Evolutionary conservation across 2,113 vertebrate genomes (phyloP), one percentile per base, ranked within the genome.

Genomic region (Phalacrocorax brasilianus): DNA sequence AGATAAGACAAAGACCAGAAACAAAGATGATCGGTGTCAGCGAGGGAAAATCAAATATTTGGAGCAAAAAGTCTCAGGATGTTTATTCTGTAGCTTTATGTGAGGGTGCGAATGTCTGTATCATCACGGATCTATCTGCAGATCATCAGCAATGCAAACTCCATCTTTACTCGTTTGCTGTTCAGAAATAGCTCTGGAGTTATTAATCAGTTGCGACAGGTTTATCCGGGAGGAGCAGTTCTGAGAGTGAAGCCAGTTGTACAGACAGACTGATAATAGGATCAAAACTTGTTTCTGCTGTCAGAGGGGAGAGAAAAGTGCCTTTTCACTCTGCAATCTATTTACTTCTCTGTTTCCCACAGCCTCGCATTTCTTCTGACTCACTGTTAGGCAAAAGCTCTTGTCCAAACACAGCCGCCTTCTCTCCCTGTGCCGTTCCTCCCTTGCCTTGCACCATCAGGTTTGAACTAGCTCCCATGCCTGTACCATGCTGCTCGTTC

Each of bases 1-100:
- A 55, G 40, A 44, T 5, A 22, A 71, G 93, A 97, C 67, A 88
- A 95, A 95, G 80, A 47, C 67, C 88, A 91, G 95, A 87, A 62
- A 70, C 55, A 67, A 52, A 81, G 76, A 81, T 82, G 50, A 76
- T 87, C 53, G 23, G 24, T 73, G 73, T 88, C 58, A 59, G 62
- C 50, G 70, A 94, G 66, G 67, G 71, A 70, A 85, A 85, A 94
- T 88, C 22, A 97, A 96, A 95, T 93, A 97, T 95, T 97, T 91
- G 58, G 71, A 95, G 83, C 35, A 59, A 84, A 92, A 94, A 49
- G 50, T 27, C 77, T 65, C 93, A 70, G 95, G 93, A 95, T 96
- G 94, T 96, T 97, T 96, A 95, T 76, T 74, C 74, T 96, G 3
- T 49, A 90, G 72, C 26, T 93, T 70, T 55, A 61, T 47, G 35